Conservation (phyloP, 2,797 vertebrate genomes). For the Apogon talboti region DNA sequence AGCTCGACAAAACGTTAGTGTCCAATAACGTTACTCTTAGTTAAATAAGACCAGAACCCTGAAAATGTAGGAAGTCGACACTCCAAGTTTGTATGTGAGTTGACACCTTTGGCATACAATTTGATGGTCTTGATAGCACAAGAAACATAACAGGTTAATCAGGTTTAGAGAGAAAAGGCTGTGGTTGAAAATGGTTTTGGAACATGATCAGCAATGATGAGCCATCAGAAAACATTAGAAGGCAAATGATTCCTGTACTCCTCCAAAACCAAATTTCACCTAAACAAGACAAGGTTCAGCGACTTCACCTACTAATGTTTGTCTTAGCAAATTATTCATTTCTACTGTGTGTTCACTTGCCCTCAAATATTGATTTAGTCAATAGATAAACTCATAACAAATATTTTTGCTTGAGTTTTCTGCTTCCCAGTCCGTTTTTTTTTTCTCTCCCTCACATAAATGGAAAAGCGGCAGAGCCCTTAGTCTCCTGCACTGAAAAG, state of each 20-base stretch:
- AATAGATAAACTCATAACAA: constrained; percentile 11
- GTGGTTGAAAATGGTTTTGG: constrained; percentile 34
- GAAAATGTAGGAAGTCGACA: not conserved
- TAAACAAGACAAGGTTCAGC: constrained; percentile 9
- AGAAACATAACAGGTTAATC: constrained; percentile 58
- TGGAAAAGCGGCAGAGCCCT: constrained; percentile 38
- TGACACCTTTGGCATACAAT: constrained; percentile 9
- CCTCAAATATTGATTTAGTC: not conserved
- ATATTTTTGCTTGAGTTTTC: not conserved
- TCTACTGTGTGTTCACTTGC: not conserved
- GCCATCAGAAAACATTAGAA: constrained; percentile 24
- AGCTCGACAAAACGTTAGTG: constrained; percentile 11
- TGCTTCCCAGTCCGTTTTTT: constrained; percentile 6
- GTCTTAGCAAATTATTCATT: constrained; percentile 7
- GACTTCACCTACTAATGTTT: constrained; percentile 9
- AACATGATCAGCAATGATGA: constrained; percentile 48
- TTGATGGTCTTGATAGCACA: not conserved
- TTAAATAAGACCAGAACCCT: not conserved
- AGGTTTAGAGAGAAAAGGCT: constrained; percentile 43
- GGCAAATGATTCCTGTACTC: constrained; percentile 2
- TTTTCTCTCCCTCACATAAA: constrained; percentile 21
- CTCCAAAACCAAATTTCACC: constrained; percentile 11
- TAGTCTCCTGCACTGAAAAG: constrained; percentile 30
- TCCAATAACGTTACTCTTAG: not conserved
- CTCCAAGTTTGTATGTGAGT: not conserved